phyloP scores from a whole-genome alignment of 2,113 vertebrate genomes.

The Anthoscopus minutus region DNA sequence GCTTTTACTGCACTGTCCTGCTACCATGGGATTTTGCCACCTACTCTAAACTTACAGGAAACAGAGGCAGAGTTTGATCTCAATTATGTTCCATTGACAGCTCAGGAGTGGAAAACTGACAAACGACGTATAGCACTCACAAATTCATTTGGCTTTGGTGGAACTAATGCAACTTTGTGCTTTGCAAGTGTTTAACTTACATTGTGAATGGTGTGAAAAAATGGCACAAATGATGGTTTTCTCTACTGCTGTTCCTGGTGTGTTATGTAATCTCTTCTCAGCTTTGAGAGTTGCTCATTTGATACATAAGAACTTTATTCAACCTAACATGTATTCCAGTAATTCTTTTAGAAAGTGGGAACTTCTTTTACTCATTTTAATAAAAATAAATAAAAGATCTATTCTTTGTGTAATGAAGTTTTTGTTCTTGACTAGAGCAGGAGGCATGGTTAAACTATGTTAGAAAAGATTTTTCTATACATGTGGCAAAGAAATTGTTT shows the following conservation, averaged over 20 bases:
- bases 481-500: neutral
- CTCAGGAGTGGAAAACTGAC: conserved; percentile 80
- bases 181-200: conserved; percentile 72
- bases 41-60: conserved; percentile 88
- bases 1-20: conserved; percentile 90
- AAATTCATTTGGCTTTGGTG: conserved; percentile 97
- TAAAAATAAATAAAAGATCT: neutral
- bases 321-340: neutral
- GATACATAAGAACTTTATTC: neutral
- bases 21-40: conserved; percentile 83
- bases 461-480: neutral
- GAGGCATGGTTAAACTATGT: neutral
- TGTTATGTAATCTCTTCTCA: neutral
- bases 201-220: neutral
- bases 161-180: conserved; percentile 93
- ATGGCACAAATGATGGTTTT: neutral
- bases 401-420: neutral
- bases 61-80: conserved; percentile 88
- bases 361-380: neutral
- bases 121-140: conserved; percentile 80
- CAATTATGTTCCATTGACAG: conserved; percentile 85
- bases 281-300: neutral
- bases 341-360: neutral
- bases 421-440: neutral
- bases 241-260: neutral